Conservation (phyloP, 35 echinoderm and acorn worm species). For the Heliocidaris tuberculata region DNA sequence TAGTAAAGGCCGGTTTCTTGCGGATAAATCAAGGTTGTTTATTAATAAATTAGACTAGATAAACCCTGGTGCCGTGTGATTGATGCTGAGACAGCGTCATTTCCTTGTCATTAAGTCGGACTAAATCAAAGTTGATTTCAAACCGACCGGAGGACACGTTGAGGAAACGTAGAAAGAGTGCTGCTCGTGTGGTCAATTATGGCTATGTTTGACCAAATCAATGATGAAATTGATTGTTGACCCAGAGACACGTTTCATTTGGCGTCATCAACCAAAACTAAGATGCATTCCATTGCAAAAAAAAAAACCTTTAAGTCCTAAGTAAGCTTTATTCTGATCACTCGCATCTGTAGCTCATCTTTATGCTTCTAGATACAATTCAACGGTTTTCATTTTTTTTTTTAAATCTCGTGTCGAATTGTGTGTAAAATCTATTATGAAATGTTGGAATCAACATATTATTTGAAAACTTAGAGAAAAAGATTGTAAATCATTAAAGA, state of each 20-base stretch:
- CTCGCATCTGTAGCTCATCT: too few species aligned
- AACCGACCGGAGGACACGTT: not conserved
- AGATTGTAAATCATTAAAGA: too few species aligned
- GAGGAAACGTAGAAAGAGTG: not conserved
- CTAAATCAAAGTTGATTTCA: not conserved
- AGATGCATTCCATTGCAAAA: too few species aligned
- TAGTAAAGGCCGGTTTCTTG: not conserved
- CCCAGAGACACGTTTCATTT: not conserved
- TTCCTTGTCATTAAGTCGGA: not conserved
- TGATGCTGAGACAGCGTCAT: not conserved
- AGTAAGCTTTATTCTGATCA: too few species aligned
- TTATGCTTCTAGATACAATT: too few species aligned
- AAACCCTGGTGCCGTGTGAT: not conserved
- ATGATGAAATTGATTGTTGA: not conserved
- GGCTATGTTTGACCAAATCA: not conserved
- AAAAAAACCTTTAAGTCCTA: too few species aligned
- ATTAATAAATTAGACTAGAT: not conserved
- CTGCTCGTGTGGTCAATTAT: not conserved
- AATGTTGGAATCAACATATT: too few species aligned
- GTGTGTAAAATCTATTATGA: too few species aligned
- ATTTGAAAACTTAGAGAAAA: too few species aligned
- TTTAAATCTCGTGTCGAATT: too few species aligned
- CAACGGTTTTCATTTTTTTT: too few species aligned
- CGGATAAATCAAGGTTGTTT: not conserved
- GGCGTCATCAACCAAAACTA: not conserved